Evolutionary conservation across 2,888 invertebrate genomes (phyloP).

Genomic region (Standfussiana lucernea): DNA sequence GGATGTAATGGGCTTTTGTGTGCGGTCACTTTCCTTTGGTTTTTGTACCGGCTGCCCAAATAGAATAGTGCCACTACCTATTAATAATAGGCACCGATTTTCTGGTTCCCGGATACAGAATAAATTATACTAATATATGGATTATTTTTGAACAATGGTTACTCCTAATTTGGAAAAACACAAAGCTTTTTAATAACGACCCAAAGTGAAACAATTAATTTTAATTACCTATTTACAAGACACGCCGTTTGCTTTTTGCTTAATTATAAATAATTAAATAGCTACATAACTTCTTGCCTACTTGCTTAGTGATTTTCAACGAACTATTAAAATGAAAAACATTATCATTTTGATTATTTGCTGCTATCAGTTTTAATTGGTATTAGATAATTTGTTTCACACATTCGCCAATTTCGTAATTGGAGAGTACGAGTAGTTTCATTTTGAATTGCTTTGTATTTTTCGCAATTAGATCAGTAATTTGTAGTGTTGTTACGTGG

Average conservation of each 20-base stretch:
- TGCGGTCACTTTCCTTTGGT: slow-evolving; percentile 85
- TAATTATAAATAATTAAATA: slow-evolving; percentile 78
- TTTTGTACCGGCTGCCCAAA: slow-evolving; percentile 70
- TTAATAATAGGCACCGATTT: slow-evolving; percentile 63
- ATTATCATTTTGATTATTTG: slow-evolving; percentile 62
- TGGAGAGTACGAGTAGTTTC: slow-evolving; percentile 33
- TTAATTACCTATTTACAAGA: slow-evolving; percentile 73
- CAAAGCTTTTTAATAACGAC: slow-evolving; percentile 66
- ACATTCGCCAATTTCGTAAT: slow-evolving; percentile 53
- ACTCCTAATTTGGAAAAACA: slow-evolving; percentile 69
- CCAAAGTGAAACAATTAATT: slow-evolving; percentile 69
- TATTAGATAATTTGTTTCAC: slow-evolving; percentile 59
- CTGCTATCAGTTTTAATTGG: slow-evolving; percentile 58
- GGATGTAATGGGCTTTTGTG: slow-evolving; percentile 88
- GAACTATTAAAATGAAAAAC: slow-evolving; percentile 73
- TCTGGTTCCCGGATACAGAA: slow-evolving; percentile 59
- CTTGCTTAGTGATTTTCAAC: slow-evolving; percentile 78
- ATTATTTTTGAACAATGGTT: slow-evolving; percentile 67
- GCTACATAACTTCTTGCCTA: slow-evolving; percentile 77
- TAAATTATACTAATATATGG: slow-evolving; percentile 63
- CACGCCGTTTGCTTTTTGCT: slow-evolving; percentile 69
- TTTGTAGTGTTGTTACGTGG: slow-evolving; percentile 41
- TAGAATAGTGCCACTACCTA: slow-evolving; percentile 58
- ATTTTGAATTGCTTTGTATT: slow-evolving; percentile 34
- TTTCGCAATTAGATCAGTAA: slow-evolving; percentile 55